phyloP scores from a whole-genome alignment of 2,113 vertebrate genomes.

The Siphamia tubifer region DNA sequence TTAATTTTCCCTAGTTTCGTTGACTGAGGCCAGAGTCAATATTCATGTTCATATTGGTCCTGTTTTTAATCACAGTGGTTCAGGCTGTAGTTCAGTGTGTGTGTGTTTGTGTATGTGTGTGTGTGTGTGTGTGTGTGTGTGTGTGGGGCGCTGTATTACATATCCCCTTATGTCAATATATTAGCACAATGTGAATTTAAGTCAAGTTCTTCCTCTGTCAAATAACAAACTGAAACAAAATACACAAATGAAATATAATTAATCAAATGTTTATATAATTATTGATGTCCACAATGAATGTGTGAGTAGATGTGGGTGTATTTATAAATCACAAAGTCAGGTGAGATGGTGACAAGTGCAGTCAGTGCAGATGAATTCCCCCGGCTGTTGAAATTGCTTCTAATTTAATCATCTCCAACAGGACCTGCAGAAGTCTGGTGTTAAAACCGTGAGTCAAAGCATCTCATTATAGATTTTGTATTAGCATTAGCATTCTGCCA shows the following conservation, averaged over 20 bases:
- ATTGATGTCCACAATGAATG: too few relatives aligned
- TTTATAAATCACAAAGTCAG: background rate
- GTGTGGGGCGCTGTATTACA: too few relatives aligned
- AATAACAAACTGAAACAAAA: too few relatives aligned
- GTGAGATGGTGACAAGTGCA: conserved; percentile 1
- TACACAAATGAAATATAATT: too few relatives aligned
- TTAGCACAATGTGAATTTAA: background rate
- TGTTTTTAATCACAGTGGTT: background rate
- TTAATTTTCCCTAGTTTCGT: conserved; percentile 8
- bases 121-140: too few relatives aligned
- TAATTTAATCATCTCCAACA: conserved; percentile 1
- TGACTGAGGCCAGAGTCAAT: too few relatives aligned
- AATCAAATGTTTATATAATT: too few relatives aligned
- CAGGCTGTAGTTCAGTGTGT: background rate
- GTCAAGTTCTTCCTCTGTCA: too few relatives aligned
- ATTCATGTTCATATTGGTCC: too few relatives aligned
- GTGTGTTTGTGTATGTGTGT: too few relatives aligned
- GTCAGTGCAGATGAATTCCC: background rate
- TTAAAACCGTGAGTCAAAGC: background rate
- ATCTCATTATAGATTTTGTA: background rate
- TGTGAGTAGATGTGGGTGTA: too few relatives aligned
- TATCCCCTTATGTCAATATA: background rate
- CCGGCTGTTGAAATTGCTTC: background rate
- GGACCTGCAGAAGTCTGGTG: background rate
- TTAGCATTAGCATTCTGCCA: background rate